Evolutionary conservation across 2,113 vertebrate species (phyloP).

Genomic region (Dasyprocta punctata): DNA sequence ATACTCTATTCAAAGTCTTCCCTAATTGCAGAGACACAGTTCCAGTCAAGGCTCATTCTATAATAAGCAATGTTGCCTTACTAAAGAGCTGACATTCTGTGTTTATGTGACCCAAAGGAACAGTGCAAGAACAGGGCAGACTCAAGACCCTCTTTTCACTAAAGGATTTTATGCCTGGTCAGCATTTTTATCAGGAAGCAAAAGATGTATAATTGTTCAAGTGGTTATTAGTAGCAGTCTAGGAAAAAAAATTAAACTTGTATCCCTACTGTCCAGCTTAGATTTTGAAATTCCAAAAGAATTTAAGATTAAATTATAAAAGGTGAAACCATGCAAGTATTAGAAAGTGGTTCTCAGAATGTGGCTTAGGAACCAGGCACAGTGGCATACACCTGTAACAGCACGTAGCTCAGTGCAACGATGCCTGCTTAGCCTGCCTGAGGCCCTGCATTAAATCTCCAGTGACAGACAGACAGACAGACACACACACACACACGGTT

Average conservation of each 20-base stretch:
- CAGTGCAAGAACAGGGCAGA: not conserved
- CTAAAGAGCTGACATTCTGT: not conserved
- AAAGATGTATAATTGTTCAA: not conserved
- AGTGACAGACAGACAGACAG: not conserved
- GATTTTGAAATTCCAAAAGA: conserved; percentile 21
- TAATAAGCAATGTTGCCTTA: not conserved
- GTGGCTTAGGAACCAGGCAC: not conserved
- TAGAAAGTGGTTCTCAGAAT: conserved; percentile 28
- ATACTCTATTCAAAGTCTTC: not conserved
- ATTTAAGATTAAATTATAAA: not conserved
- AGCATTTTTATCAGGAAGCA: conserved; percentile 20
- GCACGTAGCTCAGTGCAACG: not conserved
- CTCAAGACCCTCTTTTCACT: not conserved
- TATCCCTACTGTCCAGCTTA: not conserved
- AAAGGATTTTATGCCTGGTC: not conserved
- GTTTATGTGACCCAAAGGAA: conserved; percentile 48
- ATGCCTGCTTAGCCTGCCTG: not conserved
- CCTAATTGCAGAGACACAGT: not conserved
- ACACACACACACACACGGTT: not conserved
- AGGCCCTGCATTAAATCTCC: not conserved
- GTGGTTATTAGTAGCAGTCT: not conserved
- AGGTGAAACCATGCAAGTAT: not conserved
- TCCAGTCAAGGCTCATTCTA: conserved; percentile 4
- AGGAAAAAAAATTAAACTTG: conserved; percentile 30
- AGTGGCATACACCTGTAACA: not conserved